Evolutionary conservation across 2,888 invertebrate genomes (phyloP).

Genomic region (Morpho achilles): DNA sequence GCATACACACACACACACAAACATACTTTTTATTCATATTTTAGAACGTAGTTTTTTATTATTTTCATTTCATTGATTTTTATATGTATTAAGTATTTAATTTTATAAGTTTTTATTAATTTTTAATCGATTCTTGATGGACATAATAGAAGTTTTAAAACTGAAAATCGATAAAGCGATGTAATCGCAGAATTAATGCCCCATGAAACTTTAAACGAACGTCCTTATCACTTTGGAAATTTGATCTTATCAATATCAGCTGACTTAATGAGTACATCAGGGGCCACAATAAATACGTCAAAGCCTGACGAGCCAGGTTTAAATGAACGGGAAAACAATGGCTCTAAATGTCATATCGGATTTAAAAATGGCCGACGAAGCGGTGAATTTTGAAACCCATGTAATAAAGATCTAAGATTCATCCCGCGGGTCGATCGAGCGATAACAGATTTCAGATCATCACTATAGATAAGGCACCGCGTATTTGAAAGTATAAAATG

Average conservation of each 20-base stretch:
- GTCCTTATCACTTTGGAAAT: slow-evolving; percentile 28
- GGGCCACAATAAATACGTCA: slow-evolving; percentile 71
- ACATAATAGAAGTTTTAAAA: neutral
- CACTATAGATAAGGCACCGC: slow-evolving; percentile 67
- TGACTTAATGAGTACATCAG: slow-evolving; percentile 44
- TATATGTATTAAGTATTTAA: no score
- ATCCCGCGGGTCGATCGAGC: slow-evolving; percentile 64
- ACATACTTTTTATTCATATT: no score
- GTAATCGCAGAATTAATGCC: slow-evolving; percentile 28
- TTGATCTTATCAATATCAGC: slow-evolving; percentile 59
- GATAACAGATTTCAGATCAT: slow-evolving; percentile 72
- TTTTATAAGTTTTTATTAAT: no score
- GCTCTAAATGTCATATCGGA: slow-evolving; percentile 69
- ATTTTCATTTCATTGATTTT: no score
- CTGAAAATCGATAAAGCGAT: slow-evolving; percentile 14
- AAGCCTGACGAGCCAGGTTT: slow-evolving; percentile 49
- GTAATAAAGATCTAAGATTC: slow-evolving; percentile 76
- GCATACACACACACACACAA: no score
- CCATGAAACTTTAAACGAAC: slow-evolving; percentile 27
- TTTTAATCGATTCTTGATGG: no score
- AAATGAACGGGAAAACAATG: slow-evolving; percentile 60
- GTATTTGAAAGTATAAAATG: slow-evolving; percentile 79
- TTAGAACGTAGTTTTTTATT: no score
- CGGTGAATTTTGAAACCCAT: slow-evolving; percentile 49
- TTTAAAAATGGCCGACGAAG: slow-evolving; percentile 37